Evolutionary conservation across 2,888 invertebrate species (phyloP).

Genomic region (Trimorus sp.): DNA sequence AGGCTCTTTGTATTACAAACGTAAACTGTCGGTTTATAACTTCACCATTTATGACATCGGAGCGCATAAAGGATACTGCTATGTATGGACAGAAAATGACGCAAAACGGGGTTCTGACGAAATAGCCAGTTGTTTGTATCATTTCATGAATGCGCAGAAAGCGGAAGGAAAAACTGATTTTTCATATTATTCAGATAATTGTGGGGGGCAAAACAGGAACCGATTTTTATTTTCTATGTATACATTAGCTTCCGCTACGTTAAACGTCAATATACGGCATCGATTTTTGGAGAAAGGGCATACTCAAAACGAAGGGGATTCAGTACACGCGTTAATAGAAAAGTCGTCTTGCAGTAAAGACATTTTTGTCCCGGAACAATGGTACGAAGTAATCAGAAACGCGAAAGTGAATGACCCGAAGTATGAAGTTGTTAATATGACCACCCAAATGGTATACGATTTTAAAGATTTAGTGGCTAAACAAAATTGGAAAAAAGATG

Average conservation of each 20-base stretch:
- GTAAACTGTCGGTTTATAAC: conserved; percentile 24
- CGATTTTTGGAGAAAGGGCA: conserved; percentile 58
- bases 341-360: too few species aligned
- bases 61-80: conserved; percentile 11
- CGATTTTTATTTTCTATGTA: conserved; percentile 38
- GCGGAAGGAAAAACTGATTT: conserved; percentile 11
- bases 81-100: conserved; percentile 26
- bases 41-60: conserved; percentile 24
- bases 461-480: too few species aligned
- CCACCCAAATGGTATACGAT: too few species aligned
- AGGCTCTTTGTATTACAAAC: conserved; percentile 23
- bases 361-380: too few species aligned
- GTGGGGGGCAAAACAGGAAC: conserved; percentile 31
- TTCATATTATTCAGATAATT: conserved; percentile 32
- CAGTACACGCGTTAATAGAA: too few species aligned
- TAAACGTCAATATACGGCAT: conserved; percentile 47
- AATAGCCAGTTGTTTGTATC: conserved; percentile 7
- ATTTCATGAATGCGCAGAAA: conserved; percentile 8
- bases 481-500: too few species aligned
- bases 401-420: too few species aligned
- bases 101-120: conserved; percentile 22
- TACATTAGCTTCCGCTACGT: conserved; percentile 26
- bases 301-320: conserved; percentile 65
- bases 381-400: too few species aligned
- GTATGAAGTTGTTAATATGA: too few species aligned